Evolutionary conservation across 2,888 invertebrate species (phyloP), one percentile per base, ranked within the genome.

Genomic region (Tribolium freemani): DNA sequence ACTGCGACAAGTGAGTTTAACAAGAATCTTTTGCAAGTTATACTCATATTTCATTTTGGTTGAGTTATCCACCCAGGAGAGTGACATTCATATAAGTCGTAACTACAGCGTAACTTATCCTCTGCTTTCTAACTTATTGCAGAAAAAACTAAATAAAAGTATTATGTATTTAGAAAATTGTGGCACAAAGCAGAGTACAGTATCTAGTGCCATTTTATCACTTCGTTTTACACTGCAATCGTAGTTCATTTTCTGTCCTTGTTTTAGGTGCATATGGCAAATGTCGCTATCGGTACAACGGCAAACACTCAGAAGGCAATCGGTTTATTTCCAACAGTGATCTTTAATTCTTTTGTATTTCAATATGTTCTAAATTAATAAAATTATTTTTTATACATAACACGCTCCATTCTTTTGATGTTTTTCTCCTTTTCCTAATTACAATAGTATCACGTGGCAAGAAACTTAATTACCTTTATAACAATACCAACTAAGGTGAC

Each of bases 281-380:
- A 87, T 92, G 93, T 83, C 90, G 90, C 78, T 94, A 94, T 85
- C 91, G 92, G 73, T 97, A 97, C 85, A 93, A 94, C 45, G 96
- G 96, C 10, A 94, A 94, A 84, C 94, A 97, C 83, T 96, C 96
- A 0, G 97, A 97, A 86, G 97, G 96, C 6, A 97, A 97, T 88
- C 88, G 96, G 76, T 97, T 96, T 83, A 97, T 97, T 78, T 88
- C 91, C 38, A 96, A 97, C 86, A 93, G 90, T 79, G 96, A 97
- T 87, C 90, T 97, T 80, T 96, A 87, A 91, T 45, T 53, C 5
- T 51, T 53, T 6, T 20, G 6, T 8, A 53, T 46, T 44, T 64
- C 53, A 11, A 50, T 38, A 10, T 21, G n/a, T 20, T 46, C 16
- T 60, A 13, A 21, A 45, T 10, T 44, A 58, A 58, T 38, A 58